Evolutionary conservation across 2,888 invertebrate species (phyloP), one percentile per base, ranked within the genome.

Genomic region (Cheilosia urbana): DNA sequence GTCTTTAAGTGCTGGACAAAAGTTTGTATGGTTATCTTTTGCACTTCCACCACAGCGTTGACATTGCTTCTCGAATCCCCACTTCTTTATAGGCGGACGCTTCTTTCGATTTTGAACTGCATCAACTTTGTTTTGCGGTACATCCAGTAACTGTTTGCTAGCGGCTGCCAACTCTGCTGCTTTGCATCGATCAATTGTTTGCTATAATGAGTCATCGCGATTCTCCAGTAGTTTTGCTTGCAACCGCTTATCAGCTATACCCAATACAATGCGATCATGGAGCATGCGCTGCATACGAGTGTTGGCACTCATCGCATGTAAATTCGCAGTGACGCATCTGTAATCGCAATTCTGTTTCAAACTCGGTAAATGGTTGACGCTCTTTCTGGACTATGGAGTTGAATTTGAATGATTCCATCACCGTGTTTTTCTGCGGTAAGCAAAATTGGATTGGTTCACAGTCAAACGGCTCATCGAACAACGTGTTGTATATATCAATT

Each of bases 381-480:
- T 77, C 58, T 66, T 84, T 84, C 69, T 87, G 87, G 7, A 76
- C 49, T 7, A 71, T 68, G 7, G 37, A 84, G 53, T 80, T 80
- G 24, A 75, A 81, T 78, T 87, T 87, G 57, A 66, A 85, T 42
- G 82, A 49, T 47, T 87, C 78, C 82, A 87, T 87, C n/a, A 73
- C 72, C 24, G 51, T 68, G 30, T 75, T 73, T 60, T 55, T 80
- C 40, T 58, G 62, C 40, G 66, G 57, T 27, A 73, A 73, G 40
- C 49, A 71, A 60, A 71, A 71, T 45, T 17, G n/a, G n/a, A n/a
- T n/a, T 13, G 66, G 51, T 53, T 66, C 40, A 30, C 66, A 21
- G 11, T 53, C 24, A 66, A 69, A 69, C 51, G 42, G 37, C 24
- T 60, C 62, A 40, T 62, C 24, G 40, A 72, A 72, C 42, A 62